Evolutionary conservation across 2,113 vertebrate genomes (phyloP).

Genomic region (Sylvia atricapilla): DNA sequence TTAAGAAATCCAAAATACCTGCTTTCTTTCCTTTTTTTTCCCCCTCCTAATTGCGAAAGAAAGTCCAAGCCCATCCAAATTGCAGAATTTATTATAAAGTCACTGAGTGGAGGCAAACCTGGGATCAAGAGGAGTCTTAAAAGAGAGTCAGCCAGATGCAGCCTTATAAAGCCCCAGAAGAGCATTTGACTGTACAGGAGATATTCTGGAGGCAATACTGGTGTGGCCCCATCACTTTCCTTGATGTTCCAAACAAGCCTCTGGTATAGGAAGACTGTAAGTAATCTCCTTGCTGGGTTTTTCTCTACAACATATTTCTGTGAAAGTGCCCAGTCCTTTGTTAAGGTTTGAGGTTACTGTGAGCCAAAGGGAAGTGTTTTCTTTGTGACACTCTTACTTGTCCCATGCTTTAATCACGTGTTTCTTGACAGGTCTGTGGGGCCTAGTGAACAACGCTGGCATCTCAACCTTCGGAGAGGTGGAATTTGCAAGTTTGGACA

Average conservation of each 20-base stretch:
- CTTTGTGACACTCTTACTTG: not conserved
- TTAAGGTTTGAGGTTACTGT: not conserved
- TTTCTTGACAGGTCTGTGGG: slow-evolving; percentile 82
- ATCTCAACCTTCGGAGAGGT: slow-evolving; percentile 83
- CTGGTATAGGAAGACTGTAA: not conserved
- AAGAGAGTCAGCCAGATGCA: not conserved
- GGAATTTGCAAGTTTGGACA: slow-evolving; percentile 84
- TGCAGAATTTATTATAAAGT: not conserved
- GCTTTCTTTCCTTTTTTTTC: not conserved
- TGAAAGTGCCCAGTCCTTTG: not conserved
- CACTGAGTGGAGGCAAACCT: not conserved
- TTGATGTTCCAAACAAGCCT: not conserved
- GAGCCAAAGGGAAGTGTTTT: not conserved
- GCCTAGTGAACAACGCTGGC: slow-evolving; percentile 86
- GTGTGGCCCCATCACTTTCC: not conserved
- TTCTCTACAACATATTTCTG: not conserved
- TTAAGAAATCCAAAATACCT: not conserved
- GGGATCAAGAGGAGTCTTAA: not conserved
- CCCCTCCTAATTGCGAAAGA: not conserved
- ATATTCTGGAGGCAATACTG: not conserved
- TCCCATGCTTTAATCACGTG: not conserved
- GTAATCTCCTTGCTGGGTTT: not conserved
- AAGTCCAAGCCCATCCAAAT: not conserved
- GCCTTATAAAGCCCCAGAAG: not conserved
- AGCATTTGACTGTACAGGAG: not conserved